Evolutionary conservation across 2,797 vertebrate species (phyloP).

Genomic region (Rhyacichthys aspro): DNA sequence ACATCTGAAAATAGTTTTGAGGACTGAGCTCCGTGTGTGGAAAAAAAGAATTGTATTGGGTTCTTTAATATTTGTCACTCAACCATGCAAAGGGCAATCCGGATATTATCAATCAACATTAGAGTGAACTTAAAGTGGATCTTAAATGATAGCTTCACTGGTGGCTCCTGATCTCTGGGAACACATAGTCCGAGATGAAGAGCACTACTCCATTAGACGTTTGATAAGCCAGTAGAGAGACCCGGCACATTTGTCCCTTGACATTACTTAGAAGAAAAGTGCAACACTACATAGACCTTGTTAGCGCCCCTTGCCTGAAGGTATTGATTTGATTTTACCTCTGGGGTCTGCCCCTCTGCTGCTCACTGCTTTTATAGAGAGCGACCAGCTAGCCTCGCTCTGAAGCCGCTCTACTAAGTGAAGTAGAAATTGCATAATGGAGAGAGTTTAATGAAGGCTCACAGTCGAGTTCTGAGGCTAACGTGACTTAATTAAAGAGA

Average conservation of each 20-base stretch:
- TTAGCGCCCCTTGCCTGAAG: constrained; percentile 66
- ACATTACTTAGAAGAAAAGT: constrained; percentile 59
- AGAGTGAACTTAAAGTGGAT: background rate
- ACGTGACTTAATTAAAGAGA: constrained; percentile 67
- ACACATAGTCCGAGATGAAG: background rate
- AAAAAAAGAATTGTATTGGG: too few relatives aligned
- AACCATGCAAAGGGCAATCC: background rate
- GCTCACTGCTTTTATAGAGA: constrained; percentile 30
- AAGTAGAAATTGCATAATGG: constrained; percentile 66
- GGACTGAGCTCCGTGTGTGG: too few relatives aligned
- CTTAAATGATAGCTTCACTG: background rate
- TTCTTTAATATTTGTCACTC: too few relatives aligned
- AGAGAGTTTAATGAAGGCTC: constrained; percentile 62
- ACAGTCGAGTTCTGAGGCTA: constrained; percentile 44
- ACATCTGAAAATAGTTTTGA: too few relatives aligned
- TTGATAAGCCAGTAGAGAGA: constrained; percentile 49
- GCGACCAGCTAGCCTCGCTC: constrained; percentile 21
- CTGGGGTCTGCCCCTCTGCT: constrained; percentile 32
- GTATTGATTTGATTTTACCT: constrained; percentile 74
- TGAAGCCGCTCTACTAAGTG: constrained; percentile 52
- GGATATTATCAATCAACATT: background rate
- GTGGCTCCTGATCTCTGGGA: constrained; percentile 9
- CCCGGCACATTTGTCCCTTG: constrained; percentile 51
- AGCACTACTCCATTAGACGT: constrained; percentile 37
- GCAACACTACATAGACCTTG: constrained; percentile 70